These are phyloP conservation scores for Siniperca knerii DNA, from an alignment of 2,113 vertebrate species.

Conservation along the genomic window DNA sequence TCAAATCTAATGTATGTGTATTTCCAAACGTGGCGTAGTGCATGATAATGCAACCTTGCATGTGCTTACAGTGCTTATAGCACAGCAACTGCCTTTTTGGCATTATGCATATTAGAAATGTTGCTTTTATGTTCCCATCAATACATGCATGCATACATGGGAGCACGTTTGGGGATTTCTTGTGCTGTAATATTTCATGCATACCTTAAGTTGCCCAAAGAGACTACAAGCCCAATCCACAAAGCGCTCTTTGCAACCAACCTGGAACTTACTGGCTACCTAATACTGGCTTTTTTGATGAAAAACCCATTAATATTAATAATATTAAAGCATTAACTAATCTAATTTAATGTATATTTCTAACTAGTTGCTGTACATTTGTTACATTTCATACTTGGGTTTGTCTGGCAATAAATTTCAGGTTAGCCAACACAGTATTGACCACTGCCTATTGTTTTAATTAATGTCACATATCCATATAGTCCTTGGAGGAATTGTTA, in stretches of 20 bases:
- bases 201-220: constrained; percentile 26
- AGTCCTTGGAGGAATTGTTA: background rate
- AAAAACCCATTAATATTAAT: background rate
- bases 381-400: background rate
- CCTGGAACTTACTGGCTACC: background rate
- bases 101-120: constrained; percentile 56
- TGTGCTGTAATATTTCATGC: constrained; percentile 54
- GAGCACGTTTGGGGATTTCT: constrained; percentile 34
- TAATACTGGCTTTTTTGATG: background rate
- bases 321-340: background rate
- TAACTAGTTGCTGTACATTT: background rate
- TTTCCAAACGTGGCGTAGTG: constrained; percentile 14
- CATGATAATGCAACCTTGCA: background rate
- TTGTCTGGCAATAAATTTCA: background rate
- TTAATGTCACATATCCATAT: constrained; percentile 17
- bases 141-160: constrained; percentile 44
- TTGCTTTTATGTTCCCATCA: constrained; percentile 55
- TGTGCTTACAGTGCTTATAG: background rate
- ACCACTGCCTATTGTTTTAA: background rate
- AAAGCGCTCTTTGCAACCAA: constrained; percentile 28
- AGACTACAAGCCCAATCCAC: constrained; percentile 17
- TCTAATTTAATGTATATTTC: background rate
- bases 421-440: background rate
- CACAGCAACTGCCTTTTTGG: constrained; percentile 30
- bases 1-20: constrained; percentile 6